Base-by-base conservation (phyloP, 2,113 vertebrate species). In the Sardina pilchardus region DNA sequence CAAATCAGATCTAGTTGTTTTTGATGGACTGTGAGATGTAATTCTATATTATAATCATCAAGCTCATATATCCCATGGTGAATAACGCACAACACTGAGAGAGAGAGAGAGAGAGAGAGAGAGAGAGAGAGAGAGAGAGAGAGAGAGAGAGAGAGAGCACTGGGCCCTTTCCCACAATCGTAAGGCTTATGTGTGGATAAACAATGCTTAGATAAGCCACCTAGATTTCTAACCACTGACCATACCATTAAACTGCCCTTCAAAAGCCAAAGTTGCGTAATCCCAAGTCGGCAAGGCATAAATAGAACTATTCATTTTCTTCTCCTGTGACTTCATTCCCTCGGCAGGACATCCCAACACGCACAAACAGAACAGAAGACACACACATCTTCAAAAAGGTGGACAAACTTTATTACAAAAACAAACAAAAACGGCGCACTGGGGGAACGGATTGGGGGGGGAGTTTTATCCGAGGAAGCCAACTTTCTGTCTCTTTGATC, bases 381-480 rank as follows among this genome's bases (percentile, higher is more conserved):
- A 14, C 1, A 78, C 34, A 14, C 1, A 10, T 78, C 30, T 36
- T 56, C 81, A 89, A 75, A 88, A 91, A 89, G 44, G 6, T 42
- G 39, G 56, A 83, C 2, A 34, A 34, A 44, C 63, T 91, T 93
- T 90, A 93, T 90, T 93, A 90, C 53, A 91, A 93, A 94, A 93
- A 26, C 1, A 53, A 48, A 87, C 43, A 90, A 48, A 81, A 81
- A 87, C 83, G 85, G 63, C 5, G 1, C 36, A 6, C 2, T 9
- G 21, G 45, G 48, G 42, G 34, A 63, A 82, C 44, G 19, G 19
- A 24, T n/a, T n/a, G 83, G 7, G 9, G 30, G 21, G 3, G 0
- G 1, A 1, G 47, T 85, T n/a, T 90, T 93, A 99, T 85, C 96
- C 96, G 21, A 99, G 93, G 93, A 99, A 99, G 81, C 98, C 98